These are phyloP conservation scores for Tragelaphus strepsiceros DNA, from an alignment of 2,113 vertebrate genomes.

Conservation along the genomic window DNA sequence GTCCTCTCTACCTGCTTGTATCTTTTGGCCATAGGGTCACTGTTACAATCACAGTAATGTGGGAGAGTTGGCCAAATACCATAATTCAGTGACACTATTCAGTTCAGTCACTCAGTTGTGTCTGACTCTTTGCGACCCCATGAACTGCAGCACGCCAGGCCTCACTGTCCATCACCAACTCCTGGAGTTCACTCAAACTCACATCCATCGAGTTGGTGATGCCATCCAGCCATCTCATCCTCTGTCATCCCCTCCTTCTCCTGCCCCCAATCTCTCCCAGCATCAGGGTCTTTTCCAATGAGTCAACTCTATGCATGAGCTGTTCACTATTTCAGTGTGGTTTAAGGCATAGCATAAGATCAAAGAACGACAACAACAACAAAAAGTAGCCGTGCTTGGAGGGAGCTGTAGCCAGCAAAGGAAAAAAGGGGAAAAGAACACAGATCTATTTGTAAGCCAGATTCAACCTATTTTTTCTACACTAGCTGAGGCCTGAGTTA, in stretches of 20 bases:
- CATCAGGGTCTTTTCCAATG: too few species aligned
- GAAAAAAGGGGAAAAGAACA: background rate
- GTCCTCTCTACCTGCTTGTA: background rate
- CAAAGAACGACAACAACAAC: background rate
- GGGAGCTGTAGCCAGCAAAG: background rate
- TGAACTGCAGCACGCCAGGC: too few species aligned
- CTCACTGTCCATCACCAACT: too few species aligned
- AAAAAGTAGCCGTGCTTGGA: background rate
- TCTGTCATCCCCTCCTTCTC: too few species aligned
- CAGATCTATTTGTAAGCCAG: background rate
- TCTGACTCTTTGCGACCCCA: rapidly evolving
- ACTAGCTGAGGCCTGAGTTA: background rate
- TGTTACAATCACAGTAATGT: background rate
- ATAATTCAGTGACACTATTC: background rate
- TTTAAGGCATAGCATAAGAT: background rate
- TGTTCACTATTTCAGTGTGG: background rate
- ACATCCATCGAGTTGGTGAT: too few species aligned
- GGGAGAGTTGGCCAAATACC: background rate
- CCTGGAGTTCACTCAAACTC: too few species aligned
- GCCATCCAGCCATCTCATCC: too few species aligned
- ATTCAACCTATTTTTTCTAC: background rate
- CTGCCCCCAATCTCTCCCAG: too few species aligned
- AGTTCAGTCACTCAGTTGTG: too few species aligned
- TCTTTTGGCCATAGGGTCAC: background rate
- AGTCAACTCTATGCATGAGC: background rate